A percentile compares a stretch with the other conserved stretches of the same genome.
phyloP scores from a whole-genome alignment of 1,140 invertebrate species.

The Drosophila chauvacae region DNA sequence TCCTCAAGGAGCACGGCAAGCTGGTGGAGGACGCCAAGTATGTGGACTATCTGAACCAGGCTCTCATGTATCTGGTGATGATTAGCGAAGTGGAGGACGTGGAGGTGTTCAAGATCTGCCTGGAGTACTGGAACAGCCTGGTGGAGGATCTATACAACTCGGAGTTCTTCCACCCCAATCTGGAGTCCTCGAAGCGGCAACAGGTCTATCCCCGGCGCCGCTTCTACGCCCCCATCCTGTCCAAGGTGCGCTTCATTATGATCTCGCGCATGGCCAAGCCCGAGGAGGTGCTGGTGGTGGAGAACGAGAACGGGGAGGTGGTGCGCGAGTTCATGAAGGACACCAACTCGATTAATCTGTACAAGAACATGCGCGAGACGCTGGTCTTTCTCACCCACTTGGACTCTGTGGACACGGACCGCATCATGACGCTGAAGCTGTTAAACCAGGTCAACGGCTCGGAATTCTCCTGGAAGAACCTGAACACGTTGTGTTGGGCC shows the following conservation, averaged over 20 bases:
- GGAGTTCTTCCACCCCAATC: conserved; percentile 85
- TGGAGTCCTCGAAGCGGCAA: conserved; percentile 83
- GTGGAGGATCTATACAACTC: conserved; percentile 96
- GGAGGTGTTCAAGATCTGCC: conserved; percentile 99
- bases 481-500: conserved; percentile 99
- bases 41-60: conserved; percentile 90
- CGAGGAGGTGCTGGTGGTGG: conserved; percentile 99
- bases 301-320: conserved; percentile 99
- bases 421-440: conserved; percentile 99
- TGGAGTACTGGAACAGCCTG: conserved; percentile 99
- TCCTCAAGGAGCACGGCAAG: conserved; percentile 96
- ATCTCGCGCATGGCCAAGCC: conserved; percentile 99
- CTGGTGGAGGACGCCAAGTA: conserved; percentile 93
- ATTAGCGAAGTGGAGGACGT: conserved; percentile 99
- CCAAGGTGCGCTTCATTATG: conserved; percentile 98
- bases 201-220: conserved; percentile 86
- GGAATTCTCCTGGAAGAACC: conserved; percentile 99
- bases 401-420: conserved; percentile 98
- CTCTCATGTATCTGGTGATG: conserved; percentile 96
- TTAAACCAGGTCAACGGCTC: conserved; percentile 99
- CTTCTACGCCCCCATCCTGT: conserved; percentile 92
- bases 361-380: conserved; percentile 99
- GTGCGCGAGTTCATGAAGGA: conserved; percentile 99
- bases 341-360: conserved; percentile 99
- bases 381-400: conserved; percentile 99